phyloP scores from a whole-genome alignment of 2,888 invertebrate species.

The Macrosoma leucophasiata region DNA sequence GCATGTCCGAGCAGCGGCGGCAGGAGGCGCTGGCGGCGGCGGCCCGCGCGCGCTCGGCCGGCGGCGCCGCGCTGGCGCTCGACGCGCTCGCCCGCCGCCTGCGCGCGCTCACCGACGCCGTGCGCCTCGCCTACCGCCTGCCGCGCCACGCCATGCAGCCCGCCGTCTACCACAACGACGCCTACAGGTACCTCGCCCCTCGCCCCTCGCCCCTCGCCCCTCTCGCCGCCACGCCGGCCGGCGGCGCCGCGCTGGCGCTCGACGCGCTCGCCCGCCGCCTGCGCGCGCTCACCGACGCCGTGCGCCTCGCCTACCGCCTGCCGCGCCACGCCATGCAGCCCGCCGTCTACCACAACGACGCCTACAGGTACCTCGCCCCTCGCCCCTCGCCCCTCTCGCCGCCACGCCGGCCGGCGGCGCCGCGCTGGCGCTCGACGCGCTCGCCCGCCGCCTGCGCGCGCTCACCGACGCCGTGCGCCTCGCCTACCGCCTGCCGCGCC shows the following conservation, averaged over 20 bases:
- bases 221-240: conserved; percentile 57
- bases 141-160: conserved; percentile 86
- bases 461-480: conserved; percentile 83
- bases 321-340: conserved; percentile 86
- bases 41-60: conserved; percentile 70
- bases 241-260: conserved; percentile 56
- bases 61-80: conserved; percentile 56
- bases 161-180: conserved; percentile 86
- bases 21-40: conserved; percentile 74
- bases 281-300: conserved; percentile 81
- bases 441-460: conserved; percentile 78
- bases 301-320: conserved; percentile 83
- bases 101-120: conserved; percentile 81
- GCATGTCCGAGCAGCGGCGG: conserved; percentile 87
- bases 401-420: conserved; percentile 23
- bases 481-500: conserved; percentile 84
- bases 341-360: conserved; percentile 86
- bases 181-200: conserved; percentile 78
- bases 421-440: conserved; percentile 43
- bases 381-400: conserved; percentile 19
- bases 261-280: conserved; percentile 81
- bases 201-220: no score
- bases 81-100: conserved; percentile 81
- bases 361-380: conserved; percentile 68
- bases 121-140: conserved; percentile 83